phyloP scores from a whole-genome alignment of 2,113 vertebrate genomes.

The Micromys minutus region DNA sequence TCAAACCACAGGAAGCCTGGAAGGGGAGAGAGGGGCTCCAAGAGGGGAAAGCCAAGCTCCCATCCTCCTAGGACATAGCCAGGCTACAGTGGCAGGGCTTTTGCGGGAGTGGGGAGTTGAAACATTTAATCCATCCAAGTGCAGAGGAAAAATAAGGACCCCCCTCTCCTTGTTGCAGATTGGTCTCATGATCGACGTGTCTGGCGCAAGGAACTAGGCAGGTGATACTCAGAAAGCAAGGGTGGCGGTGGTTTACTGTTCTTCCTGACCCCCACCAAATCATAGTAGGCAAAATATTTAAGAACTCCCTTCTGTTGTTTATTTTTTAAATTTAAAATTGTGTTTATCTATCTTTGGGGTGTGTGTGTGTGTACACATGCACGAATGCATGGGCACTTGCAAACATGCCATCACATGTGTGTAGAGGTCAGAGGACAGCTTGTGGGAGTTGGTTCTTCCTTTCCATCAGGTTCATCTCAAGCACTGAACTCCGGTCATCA shows the following conservation, averaged over 20 bases:
- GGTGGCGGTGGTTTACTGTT: background rate
- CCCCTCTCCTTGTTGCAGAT: background rate
- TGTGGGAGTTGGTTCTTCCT: background rate
- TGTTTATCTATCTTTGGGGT: no score
- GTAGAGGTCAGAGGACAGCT: background rate
- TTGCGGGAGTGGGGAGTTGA: background rate
- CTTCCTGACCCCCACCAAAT: background rate
- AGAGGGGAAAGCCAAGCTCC: background rate
- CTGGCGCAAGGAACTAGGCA: background rate
- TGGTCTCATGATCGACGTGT: accelerated
- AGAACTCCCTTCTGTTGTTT: background rate
- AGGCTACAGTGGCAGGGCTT: background rate
- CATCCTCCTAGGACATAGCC: background rate
- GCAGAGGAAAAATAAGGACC: background rate
- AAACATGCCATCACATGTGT: background rate
- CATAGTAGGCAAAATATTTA: background rate
- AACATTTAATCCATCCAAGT: background rate
- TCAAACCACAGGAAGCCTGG: constrained; percentile 95
- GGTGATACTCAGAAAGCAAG: background rate
- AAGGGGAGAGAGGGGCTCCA: no score
- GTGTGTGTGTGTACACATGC: background rate
- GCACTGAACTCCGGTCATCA: background rate
- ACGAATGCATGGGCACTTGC: background rate
- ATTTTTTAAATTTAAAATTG: background rate
- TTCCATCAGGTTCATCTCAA: background rate